Evolutionary conservation across 2,113 vertebrate genomes (phyloP).

Genomic region (Bubo scandiacus): DNA sequence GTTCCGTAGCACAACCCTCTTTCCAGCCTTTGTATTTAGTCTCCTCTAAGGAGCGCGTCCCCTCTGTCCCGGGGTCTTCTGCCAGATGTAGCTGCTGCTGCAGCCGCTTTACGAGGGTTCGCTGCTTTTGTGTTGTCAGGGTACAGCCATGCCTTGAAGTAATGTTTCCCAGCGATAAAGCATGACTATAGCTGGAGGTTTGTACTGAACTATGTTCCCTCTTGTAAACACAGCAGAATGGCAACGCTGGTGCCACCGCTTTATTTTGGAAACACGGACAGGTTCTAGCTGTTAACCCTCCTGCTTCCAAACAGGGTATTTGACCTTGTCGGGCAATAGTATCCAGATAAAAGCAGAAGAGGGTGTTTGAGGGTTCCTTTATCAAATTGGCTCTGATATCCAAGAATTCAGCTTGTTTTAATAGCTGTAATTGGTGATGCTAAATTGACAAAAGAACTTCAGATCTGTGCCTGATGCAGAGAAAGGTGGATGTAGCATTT

Average conservation of each 20-base stretch:
- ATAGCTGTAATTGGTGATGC: not conserved
- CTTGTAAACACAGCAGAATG: not conserved
- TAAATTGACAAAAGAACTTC: not conserved
- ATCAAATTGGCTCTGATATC: not conserved
- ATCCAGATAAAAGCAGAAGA: not conserved
- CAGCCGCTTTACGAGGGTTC: not conserved
- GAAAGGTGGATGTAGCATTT: not conserved
- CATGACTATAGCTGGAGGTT: not conserved
- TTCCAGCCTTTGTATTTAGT: not conserved
- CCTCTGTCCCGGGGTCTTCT: not conserved
- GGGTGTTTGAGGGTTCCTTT: not conserved
- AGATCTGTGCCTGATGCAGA: not conserved
- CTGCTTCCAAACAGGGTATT: not conserved
- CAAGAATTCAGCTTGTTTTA: not conserved
- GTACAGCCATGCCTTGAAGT: not conserved
- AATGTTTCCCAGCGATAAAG: not conserved
- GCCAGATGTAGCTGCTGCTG: too few relatives aligned
- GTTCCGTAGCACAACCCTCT: not conserved
- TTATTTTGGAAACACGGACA: constrained; percentile 21
- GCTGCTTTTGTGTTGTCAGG: not conserved
- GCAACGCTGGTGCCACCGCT: not conserved
- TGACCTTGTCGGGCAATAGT: not conserved
- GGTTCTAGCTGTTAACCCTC: not conserved
- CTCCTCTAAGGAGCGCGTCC: too few relatives aligned
- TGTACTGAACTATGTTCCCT: not conserved